Evolutionary conservation across 23 tunicate species (phyloP), one percentile per base, ranked within the genome.

Genomic region (Pegea sp.): DNA sequence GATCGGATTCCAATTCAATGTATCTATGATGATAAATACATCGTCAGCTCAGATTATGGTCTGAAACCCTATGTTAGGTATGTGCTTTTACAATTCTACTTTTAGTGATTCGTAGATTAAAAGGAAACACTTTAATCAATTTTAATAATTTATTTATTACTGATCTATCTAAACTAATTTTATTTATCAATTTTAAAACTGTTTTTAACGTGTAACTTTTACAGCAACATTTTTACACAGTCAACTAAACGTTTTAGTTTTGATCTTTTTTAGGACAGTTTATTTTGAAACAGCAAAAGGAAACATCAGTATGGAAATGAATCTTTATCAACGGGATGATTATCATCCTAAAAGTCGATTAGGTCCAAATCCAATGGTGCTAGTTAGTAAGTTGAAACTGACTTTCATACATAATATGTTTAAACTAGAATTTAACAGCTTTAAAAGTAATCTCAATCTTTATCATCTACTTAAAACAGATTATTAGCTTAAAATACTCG

Each of bases 1-100:
- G 57, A 28, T 3, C 31, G 60, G 16, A 26, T 58, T 49, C 53
- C 28, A 0, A 26, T 74, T 46, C 30, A 52, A 20, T 74, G 81
- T 43, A 42, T 58, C 23, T 74, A 74, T 30, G 81, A 74, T n/a
- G 69, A 66, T 44, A 74, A 59, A 66, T 74, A 74, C 29, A 50
- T 59, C 34, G 81, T 74, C 42, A 65, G 67, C 26, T 65, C 81
- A 24, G 53, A 68, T 44, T 26, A 59, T 28, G 53, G 56, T 4
- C 38, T 66, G 7, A 66, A 54, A 13, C 67, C 67, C 4, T 31
- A 22, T 16, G 26, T 60, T 5, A 44, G 56, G 74, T 68, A 31
- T 5, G 69, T 18, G 0, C 11, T 42, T 38, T n/a, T n/a, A n/a
- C n/a, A n/a, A n/a, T n/a, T n/a, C n/a, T n/a, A n/a, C n/a, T n/a